A percentile compares a stretch with the other conserved stretches of the same genome.
These are phyloP conservation scores for Cephus pygmeus DNA, from an alignment of 2,888 invertebrate genomes.

Conservation along the genomic window DNA sequence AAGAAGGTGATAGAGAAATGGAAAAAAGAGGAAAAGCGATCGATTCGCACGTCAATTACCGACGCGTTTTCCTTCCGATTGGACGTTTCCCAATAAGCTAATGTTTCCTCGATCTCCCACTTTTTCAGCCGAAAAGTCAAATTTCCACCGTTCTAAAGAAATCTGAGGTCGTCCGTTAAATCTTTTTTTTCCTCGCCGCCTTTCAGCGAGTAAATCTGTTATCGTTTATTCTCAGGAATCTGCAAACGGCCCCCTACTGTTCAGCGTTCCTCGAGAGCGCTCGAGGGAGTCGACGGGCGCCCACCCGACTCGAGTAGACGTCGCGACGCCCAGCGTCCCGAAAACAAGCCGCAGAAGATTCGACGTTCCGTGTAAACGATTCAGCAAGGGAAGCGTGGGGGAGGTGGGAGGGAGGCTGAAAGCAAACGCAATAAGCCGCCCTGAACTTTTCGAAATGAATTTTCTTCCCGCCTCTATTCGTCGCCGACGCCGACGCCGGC, in stretches of 20 bases:
- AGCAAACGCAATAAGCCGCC: background rate
- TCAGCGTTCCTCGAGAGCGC: background rate
- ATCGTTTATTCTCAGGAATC: background rate
- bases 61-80: background rate
- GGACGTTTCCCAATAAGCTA: background rate
- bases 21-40: background rate
- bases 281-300: background rate
- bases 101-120: background rate
- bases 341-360: background rate
- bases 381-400: background rate
- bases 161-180: too few species aligned
- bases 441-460: constrained; percentile 30
- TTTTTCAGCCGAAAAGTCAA: background rate
- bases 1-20: background rate
- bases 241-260: background rate
- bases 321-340: background rate
- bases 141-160: background rate
- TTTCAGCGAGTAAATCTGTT: background rate
- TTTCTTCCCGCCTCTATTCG: constrained; percentile 16
- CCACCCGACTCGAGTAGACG: background rate
- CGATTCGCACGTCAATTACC: background rate
- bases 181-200: background rate
- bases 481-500: background rate
- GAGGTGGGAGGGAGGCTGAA: background rate
- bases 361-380: background rate